Evolutionary conservation across 64 coral and sea anemone genomes (phyloP).

Genomic region (Cladopsammia gracilis): DNA sequence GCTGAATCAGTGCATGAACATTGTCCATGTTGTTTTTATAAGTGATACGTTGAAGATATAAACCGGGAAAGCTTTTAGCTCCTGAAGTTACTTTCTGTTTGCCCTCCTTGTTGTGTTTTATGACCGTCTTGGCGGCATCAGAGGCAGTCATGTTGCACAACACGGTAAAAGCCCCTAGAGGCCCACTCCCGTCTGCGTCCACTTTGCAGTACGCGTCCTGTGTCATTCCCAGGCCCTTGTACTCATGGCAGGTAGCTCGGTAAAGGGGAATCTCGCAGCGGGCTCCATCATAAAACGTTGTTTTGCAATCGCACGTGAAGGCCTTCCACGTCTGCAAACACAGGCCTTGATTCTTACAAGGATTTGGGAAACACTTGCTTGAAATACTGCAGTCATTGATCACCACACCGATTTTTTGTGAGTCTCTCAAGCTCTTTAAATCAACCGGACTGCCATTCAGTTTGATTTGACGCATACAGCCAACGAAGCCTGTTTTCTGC

Average conservation of each 20-base stretch:
- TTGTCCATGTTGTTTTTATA: constrained; percentile 72
- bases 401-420: constrained; percentile 30
- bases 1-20: constrained; percentile 69
- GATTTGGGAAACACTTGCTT: constrained; percentile 80
- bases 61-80: neutral
- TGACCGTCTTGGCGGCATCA: constrained; percentile 42
- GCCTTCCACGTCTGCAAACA: constrained; percentile 68
- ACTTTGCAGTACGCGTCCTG: constrained; percentile 85
- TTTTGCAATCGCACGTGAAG: constrained; percentile 81
- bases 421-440: neutral
- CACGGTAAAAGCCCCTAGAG: constrained; percentile 56
- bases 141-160: constrained; percentile 89
- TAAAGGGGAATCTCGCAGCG: constrained; percentile 77
- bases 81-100: constrained; percentile 45
- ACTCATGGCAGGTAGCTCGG: constrained; percentile 84
- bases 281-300: constrained; percentile 74
- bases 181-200: constrained; percentile 82
- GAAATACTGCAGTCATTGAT: constrained; percentile 61
- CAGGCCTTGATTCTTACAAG: constrained; percentile 66
- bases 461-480: constrained; percentile 70
- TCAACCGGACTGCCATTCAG: constrained; percentile 59
- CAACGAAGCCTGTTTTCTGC: constrained; percentile 78
- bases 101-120: constrained; percentile 69
- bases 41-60: constrained; percentile 68
- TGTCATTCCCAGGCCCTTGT: constrained; percentile 76